These are phyloP conservation scores for Frankliniella intonsa DNA, from an alignment of 2,888 invertebrate genomes.

Conservation along the genomic window DNA sequence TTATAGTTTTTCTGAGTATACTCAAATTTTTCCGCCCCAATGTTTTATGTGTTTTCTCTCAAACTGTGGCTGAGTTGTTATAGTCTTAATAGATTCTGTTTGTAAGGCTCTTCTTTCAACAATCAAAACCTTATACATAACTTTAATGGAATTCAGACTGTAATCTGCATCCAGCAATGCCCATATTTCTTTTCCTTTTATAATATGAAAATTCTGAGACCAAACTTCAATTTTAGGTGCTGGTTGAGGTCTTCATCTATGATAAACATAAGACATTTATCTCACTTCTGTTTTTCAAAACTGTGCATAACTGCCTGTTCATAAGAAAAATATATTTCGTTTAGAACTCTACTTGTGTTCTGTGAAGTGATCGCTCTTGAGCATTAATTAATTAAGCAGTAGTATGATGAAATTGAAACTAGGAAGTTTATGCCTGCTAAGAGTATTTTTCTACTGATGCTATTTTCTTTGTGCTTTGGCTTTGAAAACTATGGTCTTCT, in stretches of 20 bases:
- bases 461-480: neutral
- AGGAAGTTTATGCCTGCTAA: neutral
- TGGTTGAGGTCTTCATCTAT: neutral
- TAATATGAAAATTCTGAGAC: too few species aligned
- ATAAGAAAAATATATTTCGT: neutral
- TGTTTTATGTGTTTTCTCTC: neutral
- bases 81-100: neutral
- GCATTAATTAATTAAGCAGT: neutral
- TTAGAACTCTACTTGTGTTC: neutral
- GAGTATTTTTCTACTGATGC: constrained; percentile 18
- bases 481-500: neutral
- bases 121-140: neutral
- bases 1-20: neutral
- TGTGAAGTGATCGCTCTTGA: neutral
- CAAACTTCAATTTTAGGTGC: too few species aligned
- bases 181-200: too few species aligned
- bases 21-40: neutral
- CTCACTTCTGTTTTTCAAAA: neutral
- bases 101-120: neutral
- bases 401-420: neutral
- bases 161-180: too few species aligned
- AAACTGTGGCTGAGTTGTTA: neutral
- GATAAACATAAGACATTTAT: neutral
- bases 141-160: too few species aligned
- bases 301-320: neutral